Percentiles rank a stretch among this genome's conserved stretches.
Conservation (phyloP, 2,113 vertebrate species). For the Nettapus auritus region DNA sequence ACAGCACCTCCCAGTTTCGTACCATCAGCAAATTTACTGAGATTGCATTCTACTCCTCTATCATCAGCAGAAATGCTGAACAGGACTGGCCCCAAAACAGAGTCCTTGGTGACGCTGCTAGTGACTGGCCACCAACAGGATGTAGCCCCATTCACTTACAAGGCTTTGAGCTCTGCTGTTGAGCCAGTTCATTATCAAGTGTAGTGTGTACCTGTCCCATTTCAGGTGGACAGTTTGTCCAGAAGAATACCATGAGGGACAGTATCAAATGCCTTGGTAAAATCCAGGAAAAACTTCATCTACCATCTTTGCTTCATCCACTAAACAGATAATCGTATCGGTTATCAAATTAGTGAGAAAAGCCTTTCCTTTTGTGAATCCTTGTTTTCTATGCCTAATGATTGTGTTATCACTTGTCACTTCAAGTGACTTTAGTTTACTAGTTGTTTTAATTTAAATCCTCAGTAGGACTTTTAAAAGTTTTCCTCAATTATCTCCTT, state of each 20-base stretch:
- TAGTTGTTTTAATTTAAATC: neutral
- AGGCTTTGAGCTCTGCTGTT: neutral
- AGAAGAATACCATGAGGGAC: neutral
- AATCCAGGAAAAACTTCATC: neutral
- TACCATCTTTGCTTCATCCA: neutral
- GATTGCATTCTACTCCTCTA: neutral
- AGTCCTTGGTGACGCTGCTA: no score
- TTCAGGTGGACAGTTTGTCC: neutral
- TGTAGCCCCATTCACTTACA: neutral
- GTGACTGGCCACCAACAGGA: neutral
- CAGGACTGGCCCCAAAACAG: neutral
- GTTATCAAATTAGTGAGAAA: neutral
- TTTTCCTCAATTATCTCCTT: neutral
- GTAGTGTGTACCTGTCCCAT: neutral
- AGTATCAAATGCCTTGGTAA: neutral
- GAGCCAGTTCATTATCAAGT: no score
- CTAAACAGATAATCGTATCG: neutral
- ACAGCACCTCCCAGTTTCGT: neutral
- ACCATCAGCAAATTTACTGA: neutral
- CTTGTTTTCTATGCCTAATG: neutral
- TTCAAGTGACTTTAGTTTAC: neutral
- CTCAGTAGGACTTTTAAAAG: neutral
- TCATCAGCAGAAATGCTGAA: neutral
- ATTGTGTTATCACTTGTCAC: neutral
- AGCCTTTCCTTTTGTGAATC: neutral